These are phyloP conservation scores for Chrysodeixis includens DNA, from an alignment of 2,888 invertebrate genomes.

Conservation along the genomic window DNA sequence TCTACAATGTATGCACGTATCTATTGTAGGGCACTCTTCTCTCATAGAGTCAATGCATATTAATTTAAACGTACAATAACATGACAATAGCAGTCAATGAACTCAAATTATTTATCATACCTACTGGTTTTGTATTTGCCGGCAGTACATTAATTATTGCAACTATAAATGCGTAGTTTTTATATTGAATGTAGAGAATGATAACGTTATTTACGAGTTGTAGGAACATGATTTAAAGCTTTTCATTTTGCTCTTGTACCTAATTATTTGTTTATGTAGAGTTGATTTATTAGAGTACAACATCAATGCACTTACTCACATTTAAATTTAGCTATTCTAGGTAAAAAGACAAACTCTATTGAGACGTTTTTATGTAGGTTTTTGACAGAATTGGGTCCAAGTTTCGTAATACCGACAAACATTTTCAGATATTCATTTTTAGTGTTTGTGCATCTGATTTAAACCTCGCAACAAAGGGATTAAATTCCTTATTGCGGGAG, in stretches of 20 bases:
- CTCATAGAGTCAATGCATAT: not conserved
- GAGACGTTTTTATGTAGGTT: too few relatives aligned
- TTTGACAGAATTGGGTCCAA: too few relatives aligned
- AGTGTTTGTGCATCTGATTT: too few relatives aligned
- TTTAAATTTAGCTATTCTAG: too few relatives aligned
- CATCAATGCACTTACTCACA: too few relatives aligned
- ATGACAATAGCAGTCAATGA: slow-evolving; percentile 16
- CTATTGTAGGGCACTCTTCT: not conserved
- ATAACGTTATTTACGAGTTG: slow-evolving; percentile 41
- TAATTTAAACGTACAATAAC: slow-evolving; percentile 9
- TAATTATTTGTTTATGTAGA: slow-evolving; percentile 11
- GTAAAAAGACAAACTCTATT: too few relatives aligned
- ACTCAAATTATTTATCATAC: slow-evolving; percentile 19
- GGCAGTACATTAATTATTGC: slow-evolving; percentile 20
- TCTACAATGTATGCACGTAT: not conserved
- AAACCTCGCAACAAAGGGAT: too few relatives aligned
- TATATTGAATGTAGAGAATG: slow-evolving; percentile 21
- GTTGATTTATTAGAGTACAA: slow-evolving; percentile 14
- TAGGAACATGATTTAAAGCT: slow-evolving; percentile 30
- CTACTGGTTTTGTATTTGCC: slow-evolving; percentile 18
- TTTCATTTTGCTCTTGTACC: slow-evolving; percentile 3
- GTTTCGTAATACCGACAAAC: too few relatives aligned
- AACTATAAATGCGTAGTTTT: slow-evolving; percentile 28
- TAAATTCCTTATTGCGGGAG: too few relatives aligned
- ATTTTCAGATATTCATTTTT: too few relatives aligned